phyloP scores from a whole-genome alignment of 1,140 invertebrate species.

The Lordiphosa collinella region DNA sequence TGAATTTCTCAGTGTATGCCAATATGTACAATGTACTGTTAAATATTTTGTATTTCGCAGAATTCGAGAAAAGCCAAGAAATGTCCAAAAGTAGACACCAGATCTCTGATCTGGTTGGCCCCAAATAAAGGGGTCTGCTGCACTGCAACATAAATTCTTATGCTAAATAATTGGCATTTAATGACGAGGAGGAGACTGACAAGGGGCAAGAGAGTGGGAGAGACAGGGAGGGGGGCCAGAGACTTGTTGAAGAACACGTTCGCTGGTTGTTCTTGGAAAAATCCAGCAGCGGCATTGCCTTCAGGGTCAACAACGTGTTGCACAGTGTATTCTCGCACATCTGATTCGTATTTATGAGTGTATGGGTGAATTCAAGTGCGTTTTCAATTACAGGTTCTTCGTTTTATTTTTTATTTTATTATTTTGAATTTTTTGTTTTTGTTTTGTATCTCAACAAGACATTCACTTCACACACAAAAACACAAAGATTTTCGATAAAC shows the following conservation, averaged over 20 bases:
- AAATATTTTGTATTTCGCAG: constrained; percentile 19
- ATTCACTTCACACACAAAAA: constrained; percentile 29
- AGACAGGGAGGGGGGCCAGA: not conserved
- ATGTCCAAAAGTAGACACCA: constrained; percentile 34
- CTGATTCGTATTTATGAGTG: constrained; percentile 5
- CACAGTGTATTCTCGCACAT: constrained; percentile 11
- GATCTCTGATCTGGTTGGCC: not conserved
- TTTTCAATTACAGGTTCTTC: constrained; percentile 67
- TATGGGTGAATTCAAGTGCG: constrained; percentile 39
- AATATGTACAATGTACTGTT: constrained; percentile 1
- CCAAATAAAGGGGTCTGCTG: constrained; percentile 1
- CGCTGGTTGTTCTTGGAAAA: constrained; percentile 40
- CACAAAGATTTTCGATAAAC: constrained; percentile 2
- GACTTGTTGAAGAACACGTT: constrained; percentile 9
- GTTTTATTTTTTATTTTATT: constrained; percentile 8
- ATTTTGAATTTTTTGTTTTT: constrained; percentile 14
- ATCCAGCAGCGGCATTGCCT: constrained; percentile 35
- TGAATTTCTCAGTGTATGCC: not conserved
- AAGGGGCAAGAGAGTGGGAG: not conserved
- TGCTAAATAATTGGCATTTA: constrained; percentile 43
- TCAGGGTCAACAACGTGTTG: constrained; percentile 61
- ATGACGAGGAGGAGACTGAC: constrained; percentile 1
- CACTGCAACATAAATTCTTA: constrained; percentile 42
- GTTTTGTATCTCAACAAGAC: constrained; percentile 15
- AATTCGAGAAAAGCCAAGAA: constrained; percentile 43